Evolutionary conservation across 2,888 invertebrate species (phyloP), one percentile per base, ranked within the genome.

Genomic region (Linnaemya tessellans): DNA sequence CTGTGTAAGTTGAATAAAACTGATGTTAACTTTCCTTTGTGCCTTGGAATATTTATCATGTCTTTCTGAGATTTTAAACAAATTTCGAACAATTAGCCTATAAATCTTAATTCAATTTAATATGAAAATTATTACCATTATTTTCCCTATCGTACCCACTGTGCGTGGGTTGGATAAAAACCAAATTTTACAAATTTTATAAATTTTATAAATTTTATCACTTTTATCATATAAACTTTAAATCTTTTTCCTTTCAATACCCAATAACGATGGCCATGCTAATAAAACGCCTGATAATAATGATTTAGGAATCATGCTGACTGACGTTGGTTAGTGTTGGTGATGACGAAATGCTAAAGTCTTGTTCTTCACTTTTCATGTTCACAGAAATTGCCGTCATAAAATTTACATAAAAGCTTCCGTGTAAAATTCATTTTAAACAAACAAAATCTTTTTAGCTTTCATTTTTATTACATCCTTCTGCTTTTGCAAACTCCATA

Each of bases 391-490:
- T 75, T 68, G 51, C 56, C 75, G 64, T 75, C 83, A 87, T 85
- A 84, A 87, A 87, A 87, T 86, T 84, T 74, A 64, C 87, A 84
- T 82, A 80, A 87, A 82, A 86, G 73, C 80, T 84, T 84, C 65
- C 79, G 75, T 80, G 80, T 79, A 78, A 82, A 80, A 84, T 84
- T 79, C 46, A 84, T 71, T 84, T 84, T 80, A 67, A 80, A 73
- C 25, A 84, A 64, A 79, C 73, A 83, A 79, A 84, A 79, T 70
- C 73, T 68, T 64, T 84, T 30, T 30, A 30, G 2, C 5, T 79
- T 56, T 78, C 56, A 4, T 41, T 18, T 73, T 56, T 78, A 54
- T 46, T 70, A 25, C 54, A 20, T 71, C 25, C 41, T 56, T 43
- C 10, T 60, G 60, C 46, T 49, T 8, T 70, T 30, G 1, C n/a